A percentile compares a stretch with the other conserved stretches of the same genome.
Conservation (phyloP, 1,140 invertebrate genomes). For the Bombus consobrinus region DNA sequence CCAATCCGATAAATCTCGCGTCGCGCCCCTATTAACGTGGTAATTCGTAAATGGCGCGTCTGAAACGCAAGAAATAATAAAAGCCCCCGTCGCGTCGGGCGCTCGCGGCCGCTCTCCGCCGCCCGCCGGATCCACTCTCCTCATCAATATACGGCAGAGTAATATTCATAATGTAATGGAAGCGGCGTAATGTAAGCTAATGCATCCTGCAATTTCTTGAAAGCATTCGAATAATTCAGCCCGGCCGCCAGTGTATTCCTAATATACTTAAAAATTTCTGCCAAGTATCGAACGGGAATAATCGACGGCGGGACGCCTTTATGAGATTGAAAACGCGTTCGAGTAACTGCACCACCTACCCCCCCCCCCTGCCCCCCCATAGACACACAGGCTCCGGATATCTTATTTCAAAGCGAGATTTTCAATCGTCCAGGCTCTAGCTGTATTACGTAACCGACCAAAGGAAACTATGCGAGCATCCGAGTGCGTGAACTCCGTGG, state of each 20-base stretch:
- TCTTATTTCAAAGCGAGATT: constrained; percentile 46
- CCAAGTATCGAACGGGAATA: constrained; percentile 54
- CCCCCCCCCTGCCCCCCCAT: background rate
- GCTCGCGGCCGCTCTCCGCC: background rate
- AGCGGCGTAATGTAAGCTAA: constrained; percentile 70
- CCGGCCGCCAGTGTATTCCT: constrained; percentile 63
- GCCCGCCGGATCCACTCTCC: constrained; percentile 36
- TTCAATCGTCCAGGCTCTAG: constrained; percentile 26
- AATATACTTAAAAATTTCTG: constrained; percentile 69
- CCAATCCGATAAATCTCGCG: constrained; percentile 25
- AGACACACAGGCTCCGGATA: background rate
- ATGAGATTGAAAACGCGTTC: constrained; percentile 54
- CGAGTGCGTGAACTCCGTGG: background rate
- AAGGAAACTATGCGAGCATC: constrained; percentile 1
- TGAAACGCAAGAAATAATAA: constrained; percentile 65
- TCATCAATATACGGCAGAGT: constrained; percentile 67
- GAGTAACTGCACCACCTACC: constrained; percentile 6
- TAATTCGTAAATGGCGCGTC: constrained; percentile 54
- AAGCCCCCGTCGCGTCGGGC: constrained; percentile 16
- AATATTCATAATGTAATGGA: constrained; percentile 72
- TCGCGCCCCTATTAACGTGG: constrained; percentile 35
- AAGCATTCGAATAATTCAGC: constrained; percentile 70
- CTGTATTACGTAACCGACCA: constrained; percentile 23
- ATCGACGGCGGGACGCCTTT: constrained; percentile 42
- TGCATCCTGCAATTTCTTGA: constrained; percentile 72